phyloP scores from a whole-genome alignment of 2,113 vertebrate species.

The Myiozetetes cayanensis region DNA sequence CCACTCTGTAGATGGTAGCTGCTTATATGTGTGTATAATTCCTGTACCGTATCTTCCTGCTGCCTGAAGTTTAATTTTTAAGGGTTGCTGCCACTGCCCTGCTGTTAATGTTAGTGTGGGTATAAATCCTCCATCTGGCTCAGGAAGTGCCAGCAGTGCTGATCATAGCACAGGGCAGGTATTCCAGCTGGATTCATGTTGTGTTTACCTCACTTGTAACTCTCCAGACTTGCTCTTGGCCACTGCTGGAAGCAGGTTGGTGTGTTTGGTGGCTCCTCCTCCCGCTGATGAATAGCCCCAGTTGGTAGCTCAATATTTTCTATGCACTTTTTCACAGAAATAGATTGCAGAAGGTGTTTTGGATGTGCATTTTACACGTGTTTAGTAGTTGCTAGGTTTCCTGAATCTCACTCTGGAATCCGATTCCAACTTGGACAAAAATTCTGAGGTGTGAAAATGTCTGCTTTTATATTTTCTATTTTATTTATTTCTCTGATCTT shows the following conservation, averaged over 20 bases:
- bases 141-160: not conserved
- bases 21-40: not conserved
- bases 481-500: not conserved
- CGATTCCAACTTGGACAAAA: not conserved
- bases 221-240: not conserved
- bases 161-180: accelerated
- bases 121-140: not conserved
- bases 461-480: not conserved
- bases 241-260: not conserved
- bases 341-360: not conserved
- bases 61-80: not conserved
- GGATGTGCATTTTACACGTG: not conserved
- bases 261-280: not conserved
- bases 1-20: not conserved
- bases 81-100: not conserved
- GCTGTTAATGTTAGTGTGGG: not conserved
- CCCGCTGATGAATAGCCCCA: not conserved
- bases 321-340: not conserved
- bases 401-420: not conserved
- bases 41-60: not conserved
- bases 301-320: not conserved
- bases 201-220: not conserved
- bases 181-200: not conserved
- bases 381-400: not conserved
- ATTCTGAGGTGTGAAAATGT: not conserved